Conservation (phyloP, 2,113 vertebrate genomes). For the Chaetodon auriga region DNA sequence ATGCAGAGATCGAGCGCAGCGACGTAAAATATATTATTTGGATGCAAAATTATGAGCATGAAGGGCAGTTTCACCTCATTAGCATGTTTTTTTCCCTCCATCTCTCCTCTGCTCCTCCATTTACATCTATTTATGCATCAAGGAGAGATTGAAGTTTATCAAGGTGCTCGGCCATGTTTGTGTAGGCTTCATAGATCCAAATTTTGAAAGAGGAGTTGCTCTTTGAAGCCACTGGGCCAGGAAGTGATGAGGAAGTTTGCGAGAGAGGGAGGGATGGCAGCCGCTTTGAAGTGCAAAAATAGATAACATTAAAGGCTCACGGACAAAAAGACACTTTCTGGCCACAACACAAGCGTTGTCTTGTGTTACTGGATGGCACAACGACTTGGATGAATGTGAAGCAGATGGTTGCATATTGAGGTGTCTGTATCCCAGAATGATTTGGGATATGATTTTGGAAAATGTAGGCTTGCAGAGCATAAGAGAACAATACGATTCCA, state of each 20-base stretch:
- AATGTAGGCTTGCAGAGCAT: not conserved
- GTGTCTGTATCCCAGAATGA: conserved; percentile 16
- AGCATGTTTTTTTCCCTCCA: conserved; percentile 22
- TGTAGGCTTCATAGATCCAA: conserved; percentile 22
- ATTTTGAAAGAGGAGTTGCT: conserved; percentile 49
- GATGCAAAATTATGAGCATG: conserved; percentile 20
- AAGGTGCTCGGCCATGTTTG: conserved; percentile 54
- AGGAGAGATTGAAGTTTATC: conserved; percentile 50
- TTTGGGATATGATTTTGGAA: conserved; percentile 17
- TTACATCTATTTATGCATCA: conserved; percentile 67
- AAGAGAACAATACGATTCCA: conserved; percentile 2
- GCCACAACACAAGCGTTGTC: not conserved
- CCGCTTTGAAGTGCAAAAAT: conserved; percentile 76
- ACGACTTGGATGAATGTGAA: conserved; percentile 32
- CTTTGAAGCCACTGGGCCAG: conserved; percentile 72
- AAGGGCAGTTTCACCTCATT: conserved; percentile 45
- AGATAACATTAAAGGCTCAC: conserved; percentile 69
- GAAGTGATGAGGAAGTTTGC: conserved; percentile 58
- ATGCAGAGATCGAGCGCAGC: not conserved
- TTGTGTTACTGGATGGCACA: conserved; percentile 26
- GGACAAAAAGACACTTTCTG: conserved; percentile 48
- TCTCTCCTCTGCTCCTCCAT: conserved; percentile 31
- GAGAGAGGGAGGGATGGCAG: conserved; percentile 38
- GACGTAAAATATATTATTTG: conserved; percentile 26
- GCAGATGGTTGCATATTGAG: conserved; percentile 32